These are phyloP conservation scores for Cryptotis parvus DNA, from an alignment of 2,113 vertebrate genomes.

Conservation along the genomic window DNA sequence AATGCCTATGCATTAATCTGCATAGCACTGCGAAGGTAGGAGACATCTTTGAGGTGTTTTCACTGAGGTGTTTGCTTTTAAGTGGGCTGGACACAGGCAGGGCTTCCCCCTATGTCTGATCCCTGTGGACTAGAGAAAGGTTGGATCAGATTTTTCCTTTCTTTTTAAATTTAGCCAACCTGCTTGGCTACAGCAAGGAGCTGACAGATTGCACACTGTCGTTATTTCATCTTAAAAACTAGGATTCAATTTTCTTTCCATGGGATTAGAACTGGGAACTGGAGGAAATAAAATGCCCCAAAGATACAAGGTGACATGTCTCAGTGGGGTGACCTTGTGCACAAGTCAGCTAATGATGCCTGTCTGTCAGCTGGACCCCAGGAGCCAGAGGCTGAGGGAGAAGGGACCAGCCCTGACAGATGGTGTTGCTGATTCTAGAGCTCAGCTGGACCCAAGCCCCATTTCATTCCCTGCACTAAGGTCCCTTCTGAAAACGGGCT, in stretches of 20 bases:
- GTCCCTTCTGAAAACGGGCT: slow-evolving; percentile 58
- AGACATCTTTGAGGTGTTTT: not conserved
- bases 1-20: not conserved
- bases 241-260: slow-evolving; percentile 78
- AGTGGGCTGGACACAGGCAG: not conserved
- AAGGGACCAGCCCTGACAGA: slow-evolving; percentile 55
- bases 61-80: slow-evolving; percentile 7
- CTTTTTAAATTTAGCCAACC: slow-evolving; percentile 65
- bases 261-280: slow-evolving; percentile 63
- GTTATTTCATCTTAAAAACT: slow-evolving; percentile 71
- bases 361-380: slow-evolving; percentile 65
- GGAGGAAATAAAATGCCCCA: slow-evolving; percentile 47
- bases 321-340: slow-evolving; percentile 66
- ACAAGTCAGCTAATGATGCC: slow-evolving; percentile 67
- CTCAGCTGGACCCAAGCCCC: slow-evolving; percentile 47
- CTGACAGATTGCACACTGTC: slow-evolving; percentile 77
- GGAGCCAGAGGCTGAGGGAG: slow-evolving; percentile 38
- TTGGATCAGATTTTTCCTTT: not conserved
- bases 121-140: slow-evolving; percentile 20
- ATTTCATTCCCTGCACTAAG: slow-evolving; percentile 40
- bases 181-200: slow-evolving; percentile 62
- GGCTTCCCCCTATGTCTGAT: not conserved
- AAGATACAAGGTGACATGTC: slow-evolving; percentile 76
- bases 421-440: slow-evolving; percentile 67
- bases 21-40: not conserved